Evolutionary conservation across 2,888 invertebrate genomes (phyloP).

Genomic region (Pheosia tremula): DNA sequence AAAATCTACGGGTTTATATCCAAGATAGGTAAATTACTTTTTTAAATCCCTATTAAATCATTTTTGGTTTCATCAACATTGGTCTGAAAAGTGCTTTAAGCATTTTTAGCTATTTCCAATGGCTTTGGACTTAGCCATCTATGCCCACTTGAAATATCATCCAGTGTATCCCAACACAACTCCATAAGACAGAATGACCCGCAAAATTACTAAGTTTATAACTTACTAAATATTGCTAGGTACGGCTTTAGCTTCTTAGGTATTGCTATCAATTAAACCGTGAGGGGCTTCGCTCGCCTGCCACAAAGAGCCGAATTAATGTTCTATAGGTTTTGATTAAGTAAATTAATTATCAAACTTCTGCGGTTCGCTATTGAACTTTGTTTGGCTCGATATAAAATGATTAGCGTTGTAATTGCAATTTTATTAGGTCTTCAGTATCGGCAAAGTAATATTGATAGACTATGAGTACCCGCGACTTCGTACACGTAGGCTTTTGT

Average conservation of each 20-base stretch:
- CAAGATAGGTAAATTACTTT: too few species aligned
- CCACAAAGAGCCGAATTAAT: constrained; percentile 22
- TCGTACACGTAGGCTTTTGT: too few species aligned
- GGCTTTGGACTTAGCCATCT: too few species aligned
- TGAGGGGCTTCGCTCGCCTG: constrained; percentile 23
- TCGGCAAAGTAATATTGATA: too few species aligned
- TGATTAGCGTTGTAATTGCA: neutral
- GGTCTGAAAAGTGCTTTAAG: too few species aligned
- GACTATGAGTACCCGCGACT: too few species aligned
- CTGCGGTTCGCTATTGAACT: constrained; percentile 4
- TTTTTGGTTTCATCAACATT: too few species aligned
- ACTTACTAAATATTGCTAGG: neutral
- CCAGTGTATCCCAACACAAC: neutral
- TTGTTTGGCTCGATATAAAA: constrained; percentile 9
- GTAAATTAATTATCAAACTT: constrained; percentile 11
- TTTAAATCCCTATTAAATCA: too few species aligned
- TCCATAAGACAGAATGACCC: neutral
- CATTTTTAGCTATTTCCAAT: too few species aligned
- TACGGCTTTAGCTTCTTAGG: neutral
- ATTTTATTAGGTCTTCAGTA: neutral
- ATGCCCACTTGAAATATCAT: too few species aligned
- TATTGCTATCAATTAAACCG: constrained; percentile 29
- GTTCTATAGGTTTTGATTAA: constrained; percentile 16
- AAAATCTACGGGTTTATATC: too few species aligned
- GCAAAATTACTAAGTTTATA: neutral